Conservation (phyloP, 2,113 vertebrate species). For the Psittacara wagleri region DNA sequence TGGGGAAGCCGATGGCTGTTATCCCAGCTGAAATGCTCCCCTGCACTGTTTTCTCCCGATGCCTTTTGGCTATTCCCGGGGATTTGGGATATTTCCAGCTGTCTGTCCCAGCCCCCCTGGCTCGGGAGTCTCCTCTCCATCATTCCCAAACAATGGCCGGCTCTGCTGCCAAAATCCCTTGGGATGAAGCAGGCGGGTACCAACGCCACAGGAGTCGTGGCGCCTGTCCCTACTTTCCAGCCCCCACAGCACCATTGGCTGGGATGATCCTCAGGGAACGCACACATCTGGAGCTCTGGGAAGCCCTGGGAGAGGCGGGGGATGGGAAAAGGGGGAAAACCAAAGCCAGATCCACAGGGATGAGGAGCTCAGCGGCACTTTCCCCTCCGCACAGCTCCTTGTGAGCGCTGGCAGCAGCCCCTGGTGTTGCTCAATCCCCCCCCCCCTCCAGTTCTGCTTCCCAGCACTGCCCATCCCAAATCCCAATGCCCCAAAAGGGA, state of each 20-base stretch:
- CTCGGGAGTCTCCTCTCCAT: not conserved
- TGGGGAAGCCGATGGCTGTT: not conserved
- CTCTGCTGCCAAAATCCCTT: not conserved
- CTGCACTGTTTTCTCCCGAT: not conserved
- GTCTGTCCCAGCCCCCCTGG: not conserved
- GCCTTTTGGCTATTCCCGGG: not conserved
- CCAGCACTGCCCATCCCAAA: not conserved
- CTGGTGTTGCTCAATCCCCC: not conserved
- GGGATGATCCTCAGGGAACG: not conserved
- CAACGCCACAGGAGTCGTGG: accelerated
- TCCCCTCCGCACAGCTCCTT: not conserved
- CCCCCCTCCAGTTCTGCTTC: not conserved
- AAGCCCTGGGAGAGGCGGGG: not conserved
- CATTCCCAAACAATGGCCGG: not conserved
- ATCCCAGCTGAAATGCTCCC: not conserved
- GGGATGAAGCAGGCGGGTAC: not conserved
- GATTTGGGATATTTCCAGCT: not conserved
- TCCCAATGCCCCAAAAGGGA: not conserved
- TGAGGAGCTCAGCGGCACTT: not conserved
- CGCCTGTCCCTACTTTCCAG: accelerated
- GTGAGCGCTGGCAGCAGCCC: not conserved
- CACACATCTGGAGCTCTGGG: not conserved
- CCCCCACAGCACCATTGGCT: not conserved
- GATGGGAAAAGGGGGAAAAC: not conserved
- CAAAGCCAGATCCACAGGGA: not conserved